Percentiles rank a stretch among this genome's conserved stretches.
Conservation (phyloP, 2,888 invertebrate genomes). For the Epinotia bilunana region DNA sequence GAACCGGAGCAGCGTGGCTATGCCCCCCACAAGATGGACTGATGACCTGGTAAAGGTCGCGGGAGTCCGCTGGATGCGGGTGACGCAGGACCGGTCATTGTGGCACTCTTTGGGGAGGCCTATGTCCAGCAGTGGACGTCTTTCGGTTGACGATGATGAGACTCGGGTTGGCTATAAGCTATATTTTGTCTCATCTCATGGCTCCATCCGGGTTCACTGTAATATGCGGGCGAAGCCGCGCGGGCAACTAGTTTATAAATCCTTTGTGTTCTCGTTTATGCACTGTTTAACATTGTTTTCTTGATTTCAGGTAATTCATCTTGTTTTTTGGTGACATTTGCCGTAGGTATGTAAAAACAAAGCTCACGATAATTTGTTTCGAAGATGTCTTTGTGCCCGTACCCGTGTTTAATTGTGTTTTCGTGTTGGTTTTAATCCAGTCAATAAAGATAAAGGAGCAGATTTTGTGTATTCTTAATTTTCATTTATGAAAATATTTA, state of each 20-base stretch:
- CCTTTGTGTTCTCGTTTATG: background rate
- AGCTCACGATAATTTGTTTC: background rate
- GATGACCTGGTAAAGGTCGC: too few species aligned
- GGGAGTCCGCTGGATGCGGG: too few species aligned
- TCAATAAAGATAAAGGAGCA: background rate
- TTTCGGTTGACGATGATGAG: too few species aligned
- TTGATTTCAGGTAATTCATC: slow-evolving; percentile 32
- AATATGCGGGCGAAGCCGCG: too few species aligned
- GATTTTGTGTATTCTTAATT: background rate
- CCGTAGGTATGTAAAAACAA: slow-evolving; percentile 15
- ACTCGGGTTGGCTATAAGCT: too few species aligned
- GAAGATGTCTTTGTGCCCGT: background rate
- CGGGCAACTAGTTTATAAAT: background rate
- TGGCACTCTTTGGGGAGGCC: too few species aligned
- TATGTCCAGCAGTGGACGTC: too few species aligned
- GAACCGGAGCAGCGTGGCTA: too few species aligned
- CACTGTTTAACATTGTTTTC: background rate
- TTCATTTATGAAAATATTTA: background rate
- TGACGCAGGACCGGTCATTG: too few species aligned
- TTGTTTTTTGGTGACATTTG: background rate
- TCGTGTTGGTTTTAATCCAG: background rate
- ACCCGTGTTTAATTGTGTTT: background rate
- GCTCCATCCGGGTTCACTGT: too few species aligned
- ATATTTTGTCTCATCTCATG: too few species aligned
- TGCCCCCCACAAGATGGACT: too few species aligned